Conservation (phyloP, 1,140 invertebrate species). For the Drosophila kanapiae region DNA sequence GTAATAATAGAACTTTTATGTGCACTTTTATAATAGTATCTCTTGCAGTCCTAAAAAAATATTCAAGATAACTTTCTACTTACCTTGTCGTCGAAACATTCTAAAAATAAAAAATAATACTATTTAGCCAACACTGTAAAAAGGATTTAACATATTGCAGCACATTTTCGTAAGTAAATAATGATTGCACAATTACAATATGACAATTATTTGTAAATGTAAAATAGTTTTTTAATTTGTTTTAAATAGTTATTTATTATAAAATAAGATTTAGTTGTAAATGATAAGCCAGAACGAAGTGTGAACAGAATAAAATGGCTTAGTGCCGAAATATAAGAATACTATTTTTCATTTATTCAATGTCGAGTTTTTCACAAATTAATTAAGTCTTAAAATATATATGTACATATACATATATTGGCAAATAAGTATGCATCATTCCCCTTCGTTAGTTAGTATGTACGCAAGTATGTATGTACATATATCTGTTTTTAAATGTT, state of each 20-base stretch:
- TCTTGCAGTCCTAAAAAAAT: too few relatives aligned
- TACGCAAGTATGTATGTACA: too few relatives aligned
- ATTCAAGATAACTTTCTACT: too few relatives aligned
- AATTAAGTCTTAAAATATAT: neutral
- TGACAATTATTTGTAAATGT: neutral
- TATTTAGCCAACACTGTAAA: too few relatives aligned
- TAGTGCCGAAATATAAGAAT: neutral
- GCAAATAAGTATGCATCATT: neutral
- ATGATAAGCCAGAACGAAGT: neutral
- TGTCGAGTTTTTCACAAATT: neutral
- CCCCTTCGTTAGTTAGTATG: too few relatives aligned
- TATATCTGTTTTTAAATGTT: too few relatives aligned
- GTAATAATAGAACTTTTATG: too few relatives aligned
- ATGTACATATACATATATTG: neutral
- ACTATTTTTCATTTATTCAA: constrained; percentile 2
- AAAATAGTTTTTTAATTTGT: constrained; percentile 2
- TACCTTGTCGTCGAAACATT: too few relatives aligned
- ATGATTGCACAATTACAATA: neutral
- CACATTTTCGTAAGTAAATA: neutral
- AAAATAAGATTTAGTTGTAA: neutral
- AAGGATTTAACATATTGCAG: too few relatives aligned
- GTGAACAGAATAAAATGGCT: neutral
- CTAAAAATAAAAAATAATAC: too few relatives aligned
- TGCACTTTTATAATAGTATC: too few relatives aligned
- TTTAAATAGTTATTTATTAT: neutral